Evolutionary conservation across 2,113 vertebrate species (phyloP), one percentile per base, ranked within the genome.

Genomic region (Motacilla tschutschensis): DNA sequence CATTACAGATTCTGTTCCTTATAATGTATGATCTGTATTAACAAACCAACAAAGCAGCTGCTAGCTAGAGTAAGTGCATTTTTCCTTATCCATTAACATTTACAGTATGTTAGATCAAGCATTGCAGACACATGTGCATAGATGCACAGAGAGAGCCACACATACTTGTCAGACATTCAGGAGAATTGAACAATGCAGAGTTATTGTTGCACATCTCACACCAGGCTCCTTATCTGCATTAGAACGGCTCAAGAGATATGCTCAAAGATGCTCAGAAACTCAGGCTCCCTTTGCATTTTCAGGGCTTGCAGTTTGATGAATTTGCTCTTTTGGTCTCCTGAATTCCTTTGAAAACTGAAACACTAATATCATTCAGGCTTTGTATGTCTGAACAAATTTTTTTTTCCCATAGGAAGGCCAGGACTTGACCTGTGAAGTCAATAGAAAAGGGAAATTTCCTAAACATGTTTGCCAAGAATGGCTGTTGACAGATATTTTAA

Each of bases 361-460:
- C 64, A 80, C 4, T 62, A 58, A 78, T 79, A 71, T 79, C 24
- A 17, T 72, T 78, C 62, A 51, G 64, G 71, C n/a, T 88, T 78
- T 78, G 8, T 53, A 8, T 11, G 17, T 43, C 47, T 70, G 50
- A 87, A 80, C 33, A 50, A 40, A 12, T 62, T 73, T 90, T 84
- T 90, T 84, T 86, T 90, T 28, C 64, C 43, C 44, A 58, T 21
- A 89, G 35, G 36, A 89, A 87, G 50, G 41, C 69, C 58, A 72
- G 62, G 28, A 85, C 48, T 89, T 87, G 60, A 87, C 41, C 83
- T 78, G 36, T 36, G 62, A 93, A 85, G 65, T 81, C 85, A 89
- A 75, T 81, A 47, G 78, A 81, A 91, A 93, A 88, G 65, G 63
- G 48, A 89, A 92, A 91, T 87, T 67, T 93, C 59, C 77, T 80